Conservation (phyloP, 2,888 invertebrate species). For the Sisyra terminalis region DNA sequence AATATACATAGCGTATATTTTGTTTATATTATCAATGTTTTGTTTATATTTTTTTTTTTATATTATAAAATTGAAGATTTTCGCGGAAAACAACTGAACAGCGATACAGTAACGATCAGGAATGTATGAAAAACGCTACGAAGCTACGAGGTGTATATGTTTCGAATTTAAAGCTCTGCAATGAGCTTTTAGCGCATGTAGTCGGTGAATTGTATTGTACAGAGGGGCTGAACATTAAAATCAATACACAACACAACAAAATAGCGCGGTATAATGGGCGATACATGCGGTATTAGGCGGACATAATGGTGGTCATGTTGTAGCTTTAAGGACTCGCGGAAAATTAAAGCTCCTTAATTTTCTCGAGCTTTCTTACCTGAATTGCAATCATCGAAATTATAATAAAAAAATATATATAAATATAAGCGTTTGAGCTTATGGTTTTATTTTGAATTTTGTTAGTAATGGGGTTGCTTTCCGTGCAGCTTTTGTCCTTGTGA, state of each 20-base stretch:
- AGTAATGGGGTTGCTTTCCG: too few species aligned
- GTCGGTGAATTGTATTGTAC: neutral
- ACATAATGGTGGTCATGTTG: neutral
- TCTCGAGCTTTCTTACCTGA: too few species aligned
- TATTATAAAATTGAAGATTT: neutral
- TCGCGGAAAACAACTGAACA: slow-evolving; percentile 4
- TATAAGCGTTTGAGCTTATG: too few species aligned
- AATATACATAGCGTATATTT: too few species aligned
- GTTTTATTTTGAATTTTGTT: too few species aligned
- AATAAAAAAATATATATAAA: too few species aligned
- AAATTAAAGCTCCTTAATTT: too few species aligned
- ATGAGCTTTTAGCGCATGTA: neutral
- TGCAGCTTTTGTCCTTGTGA: too few species aligned
- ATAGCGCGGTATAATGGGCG: slow-evolving; percentile 5
- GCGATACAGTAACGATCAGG: slow-evolving; percentile 7
- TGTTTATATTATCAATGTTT: too few species aligned
- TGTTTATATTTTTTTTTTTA: too few species aligned
- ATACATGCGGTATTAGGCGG: slow-evolving; percentile 5
- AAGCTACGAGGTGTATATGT: neutral
- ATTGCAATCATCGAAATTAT: too few species aligned
- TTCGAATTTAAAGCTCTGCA: too few species aligned
- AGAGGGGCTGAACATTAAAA: neutral
- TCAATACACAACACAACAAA: slow-evolving; percentile 1
- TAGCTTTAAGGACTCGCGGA: neutral
- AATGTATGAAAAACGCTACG: neutral